Evolutionary conservation across 2,888 invertebrate genomes (phyloP), one percentile per base, ranked within the genome.

Genomic region (Cenopis cana): DNA sequence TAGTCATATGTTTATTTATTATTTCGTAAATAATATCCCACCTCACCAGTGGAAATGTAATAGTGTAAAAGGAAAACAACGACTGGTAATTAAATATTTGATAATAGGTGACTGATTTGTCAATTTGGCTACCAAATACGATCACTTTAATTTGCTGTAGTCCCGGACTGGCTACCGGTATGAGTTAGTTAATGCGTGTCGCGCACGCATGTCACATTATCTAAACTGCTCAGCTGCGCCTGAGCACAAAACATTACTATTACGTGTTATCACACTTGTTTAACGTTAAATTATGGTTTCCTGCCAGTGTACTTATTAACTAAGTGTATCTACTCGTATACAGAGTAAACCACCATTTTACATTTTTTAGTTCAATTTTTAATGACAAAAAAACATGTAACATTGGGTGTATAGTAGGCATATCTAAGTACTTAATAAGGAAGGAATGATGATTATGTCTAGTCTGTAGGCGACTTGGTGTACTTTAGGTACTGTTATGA

Each of bases 251-350:
- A 29, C 33, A 46, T 68, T 64, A 56, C 2, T 55, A 54, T 46
- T n/a, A 56, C 68, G 36, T 54, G 18, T 61, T 61, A 68, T 68
- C 60, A 33, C 17, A 55, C 12, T 57, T 61, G 54, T 18, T 54
- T 61, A 61, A 41, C 61, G 18, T n/a, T 55, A 41, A 60, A 41
- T 62, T 61, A 36, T 62, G 46, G n/a, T 24, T 49, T 49, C 36
- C n/a, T 55, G 29, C 0, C 29, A 2, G 12, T 4, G 29, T n/a
- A 29, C n/a, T 46, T n/a, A 46, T 46, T 46, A 2, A 46, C 14
- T n/a, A 46, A n/a, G 46, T n/a, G 46, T 46, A n/a, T 50, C 50
- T 17, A 8, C 8, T 33, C 33, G 33, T 33, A 33, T 8, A 33
- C 33, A 33, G 6, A 33, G 2, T 0, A 8, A 33, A 33, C 5